Percentiles rank a stretch among this genome's conserved stretches.
phyloP scores from a whole-genome alignment of 2,888 invertebrate genomes.

The Eristalis tenax region DNA sequence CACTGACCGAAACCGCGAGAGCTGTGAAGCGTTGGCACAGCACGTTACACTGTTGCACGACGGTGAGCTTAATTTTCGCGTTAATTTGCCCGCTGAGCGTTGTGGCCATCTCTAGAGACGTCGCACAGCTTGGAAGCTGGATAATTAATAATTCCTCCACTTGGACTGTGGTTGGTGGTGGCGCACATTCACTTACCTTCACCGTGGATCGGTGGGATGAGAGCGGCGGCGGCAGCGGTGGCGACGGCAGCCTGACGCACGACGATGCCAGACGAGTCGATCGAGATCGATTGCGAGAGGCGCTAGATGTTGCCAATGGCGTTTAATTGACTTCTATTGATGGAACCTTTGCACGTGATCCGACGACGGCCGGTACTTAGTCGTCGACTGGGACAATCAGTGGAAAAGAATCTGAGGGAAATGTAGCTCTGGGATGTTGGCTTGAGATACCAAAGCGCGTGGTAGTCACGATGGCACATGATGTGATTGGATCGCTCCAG shows the following conservation, averaged over 20 bases:
- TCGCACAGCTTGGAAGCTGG: conserved; percentile 10
- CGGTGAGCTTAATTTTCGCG: conserved; percentile 21
- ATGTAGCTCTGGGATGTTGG: background rate
- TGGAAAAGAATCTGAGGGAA: background rate
- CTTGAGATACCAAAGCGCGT: background rate
- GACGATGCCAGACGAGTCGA: background rate
- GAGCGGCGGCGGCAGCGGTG: background rate
- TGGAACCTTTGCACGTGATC: conserved; percentile 49
- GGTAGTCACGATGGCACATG: background rate
- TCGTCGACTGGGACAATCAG: too few species aligned
- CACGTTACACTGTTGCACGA: conserved; percentile 29
- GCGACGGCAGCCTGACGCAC: background rate
- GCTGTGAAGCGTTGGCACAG: background rate
- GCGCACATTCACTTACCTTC: conserved; percentile 17
- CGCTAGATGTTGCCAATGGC: conserved; percentile 11
- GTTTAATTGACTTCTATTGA: conserved; percentile 54
- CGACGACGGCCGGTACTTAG: background rate
- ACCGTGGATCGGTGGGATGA: too few species aligned
- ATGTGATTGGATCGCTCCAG: background rate
- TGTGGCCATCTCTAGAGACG: conserved; percentile 5
- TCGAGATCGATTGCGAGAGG: conserved; percentile 34
- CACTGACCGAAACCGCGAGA: conserved; percentile 5
- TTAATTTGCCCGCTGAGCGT: conserved; percentile 28
- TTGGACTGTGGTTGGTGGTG: conserved; percentile 10
- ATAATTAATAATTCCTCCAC: conserved; percentile 46